Evolutionary conservation across 2,113 vertebrate species (phyloP).

Genomic region (Tichodroma muraria): DNA sequence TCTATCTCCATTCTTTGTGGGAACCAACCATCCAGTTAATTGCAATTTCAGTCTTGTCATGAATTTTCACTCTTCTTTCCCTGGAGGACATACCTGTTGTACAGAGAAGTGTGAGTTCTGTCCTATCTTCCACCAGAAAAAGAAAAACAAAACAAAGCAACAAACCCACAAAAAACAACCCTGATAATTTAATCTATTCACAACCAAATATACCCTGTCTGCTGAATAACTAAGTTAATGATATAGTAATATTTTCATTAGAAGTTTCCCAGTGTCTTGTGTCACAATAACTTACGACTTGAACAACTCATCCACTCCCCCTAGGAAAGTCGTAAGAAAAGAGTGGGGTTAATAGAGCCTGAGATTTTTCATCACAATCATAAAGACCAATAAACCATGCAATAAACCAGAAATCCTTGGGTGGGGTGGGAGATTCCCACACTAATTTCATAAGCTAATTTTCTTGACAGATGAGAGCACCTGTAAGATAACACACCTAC

Average conservation of each 20-base stretch:
- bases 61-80: not conserved
- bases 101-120: not conserved
- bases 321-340: not conserved
- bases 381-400: not conserved
- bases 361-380: not conserved
- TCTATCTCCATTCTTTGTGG: not conserved
- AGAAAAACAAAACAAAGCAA: not conserved
- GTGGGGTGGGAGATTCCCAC: not conserved
- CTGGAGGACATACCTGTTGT: not conserved
- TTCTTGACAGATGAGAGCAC: not conserved
- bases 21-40: not conserved
- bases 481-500: not conserved
- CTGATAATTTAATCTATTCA: not conserved
- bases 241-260: not conserved
- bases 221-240: not conserved
- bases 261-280: not conserved
- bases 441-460: not conserved
- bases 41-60: not conserved
- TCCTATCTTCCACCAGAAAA: not conserved
- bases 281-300: not conserved
- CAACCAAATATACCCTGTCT: not conserved
- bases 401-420: not conserved
- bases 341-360: not conserved
- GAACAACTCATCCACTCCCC: not conserved
- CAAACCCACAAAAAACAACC: not conserved